Evolutionary conservation across 2,888 invertebrate species (phyloP), one percentile per base, ranked within the genome.

Genomic region (Sphaerophoria taeniata): DNA sequence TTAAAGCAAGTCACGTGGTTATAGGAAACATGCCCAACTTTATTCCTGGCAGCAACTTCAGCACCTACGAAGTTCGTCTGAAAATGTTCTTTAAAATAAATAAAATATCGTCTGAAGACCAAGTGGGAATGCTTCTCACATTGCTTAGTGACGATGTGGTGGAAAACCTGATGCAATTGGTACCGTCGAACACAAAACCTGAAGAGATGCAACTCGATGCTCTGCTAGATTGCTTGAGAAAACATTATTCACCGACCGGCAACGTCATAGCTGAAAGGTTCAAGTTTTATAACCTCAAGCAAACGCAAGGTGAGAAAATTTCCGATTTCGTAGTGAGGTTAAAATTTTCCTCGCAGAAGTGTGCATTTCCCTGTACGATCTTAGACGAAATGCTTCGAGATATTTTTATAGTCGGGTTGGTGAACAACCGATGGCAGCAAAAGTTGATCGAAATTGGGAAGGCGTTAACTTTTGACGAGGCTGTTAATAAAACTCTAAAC

Each of bases 1-100:
- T 70, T 6, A 12, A 69, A 16, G 45, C 45, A 33, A 56, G 31
- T 39, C 53, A 67, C 14, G 39, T 53, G 53, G 67, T 67, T 4
- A 24, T 24, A 24, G 67, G 51, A 51, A 67, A 67, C 16, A 67
- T 67, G 67, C 67, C 67, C n/a, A 67, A 31, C n/a, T 69, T 53
- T 34, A 43, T 55, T 4, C 69, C 69, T 7, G 69, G 55, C 7
- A 55, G 34, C 31, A 69, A 43, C 31, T 69, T 69, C 24, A 24
- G 24, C 24, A 24, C 24, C 24, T 24, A 24, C 24, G 24, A 24
- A 24, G 24, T 24, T 24, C 4, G 53, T 11, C 39, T 67, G 4
- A 67, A 53, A 67, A 67, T 67, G 43, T 67, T 67, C 31, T 53
- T 67, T 43, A 53, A 53, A 9, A 67, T 39, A 7, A 67, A 67